Percentiles rank a stretch among this genome's conserved stretches.
Evolutionary conservation across 2,888 invertebrate genomes (phyloP).

Genomic region (Corythucha ciliata): DNA sequence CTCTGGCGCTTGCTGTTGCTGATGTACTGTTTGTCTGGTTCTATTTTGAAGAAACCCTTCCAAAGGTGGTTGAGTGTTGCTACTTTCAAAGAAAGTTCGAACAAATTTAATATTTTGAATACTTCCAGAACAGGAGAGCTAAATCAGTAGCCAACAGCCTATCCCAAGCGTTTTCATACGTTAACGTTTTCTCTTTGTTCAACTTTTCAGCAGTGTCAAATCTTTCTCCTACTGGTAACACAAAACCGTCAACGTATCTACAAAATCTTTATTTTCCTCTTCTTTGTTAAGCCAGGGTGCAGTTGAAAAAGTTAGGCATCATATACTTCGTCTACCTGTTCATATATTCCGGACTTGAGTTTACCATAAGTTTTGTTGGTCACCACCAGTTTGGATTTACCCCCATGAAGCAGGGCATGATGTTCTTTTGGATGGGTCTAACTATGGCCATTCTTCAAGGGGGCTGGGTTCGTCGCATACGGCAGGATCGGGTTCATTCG

Average conservation of each 20-base stretch:
- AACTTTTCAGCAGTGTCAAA: conserved; percentile 59
- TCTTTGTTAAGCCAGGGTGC: too few species aligned
- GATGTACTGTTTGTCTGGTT: conserved; percentile 66
- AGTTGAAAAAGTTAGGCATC: conserved; percentile 58
- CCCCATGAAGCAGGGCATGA: conserved; percentile 94
- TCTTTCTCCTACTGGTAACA: conserved; percentile 43
- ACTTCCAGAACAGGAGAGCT: conserved; percentile 55
- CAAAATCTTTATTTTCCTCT: not conserved
- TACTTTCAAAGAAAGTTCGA: not conserved
- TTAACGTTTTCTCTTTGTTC: conserved; percentile 52
- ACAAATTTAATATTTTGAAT: conserved; percentile 1
- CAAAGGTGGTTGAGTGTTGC: conserved; percentile 47
- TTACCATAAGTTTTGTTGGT: conserved; percentile 92
- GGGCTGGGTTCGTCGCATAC: conserved; percentile 71
- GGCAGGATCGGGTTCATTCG: conserved; percentile 57
- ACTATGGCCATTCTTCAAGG: conserved; percentile 90
- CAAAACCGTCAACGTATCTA: too few species aligned
- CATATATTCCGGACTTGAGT: conserved; percentile 82
- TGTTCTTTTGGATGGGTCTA: conserved; percentile 88
- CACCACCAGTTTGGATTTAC: conserved; percentile 84
- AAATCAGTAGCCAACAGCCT: conserved; percentile 57
- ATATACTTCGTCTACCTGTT: conserved; percentile 78
- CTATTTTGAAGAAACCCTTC: conserved; percentile 75
- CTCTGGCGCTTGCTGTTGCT: conserved; percentile 59
- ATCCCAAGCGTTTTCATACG: conserved; percentile 53